Evolutionary conservation across 2,113 vertebrate species (phyloP).

Genomic region (Corythornis cristatus): DNA sequence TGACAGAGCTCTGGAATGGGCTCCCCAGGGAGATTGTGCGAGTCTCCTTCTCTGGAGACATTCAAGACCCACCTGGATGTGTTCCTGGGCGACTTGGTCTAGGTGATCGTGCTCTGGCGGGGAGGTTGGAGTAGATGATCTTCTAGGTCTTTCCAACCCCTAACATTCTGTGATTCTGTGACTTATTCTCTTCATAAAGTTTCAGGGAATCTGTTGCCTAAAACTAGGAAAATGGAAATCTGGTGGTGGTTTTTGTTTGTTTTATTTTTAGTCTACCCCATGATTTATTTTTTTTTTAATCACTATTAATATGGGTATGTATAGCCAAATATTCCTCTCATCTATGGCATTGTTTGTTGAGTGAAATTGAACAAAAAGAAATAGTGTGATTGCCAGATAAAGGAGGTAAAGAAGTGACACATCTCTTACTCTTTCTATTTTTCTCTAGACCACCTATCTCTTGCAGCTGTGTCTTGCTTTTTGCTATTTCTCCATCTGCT

Average conservation of each 20-base stretch:
- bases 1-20: too few relatives aligned
- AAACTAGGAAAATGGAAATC: not conserved
- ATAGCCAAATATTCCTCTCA: not conserved
- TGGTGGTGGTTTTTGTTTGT: not conserved
- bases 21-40: too few relatives aligned
- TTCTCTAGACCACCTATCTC: not conserved
- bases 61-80: too few relatives aligned
- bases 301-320: not conserved
- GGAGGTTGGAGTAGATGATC: too few relatives aligned
- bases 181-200: not conserved
- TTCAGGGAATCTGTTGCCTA: not conserved
- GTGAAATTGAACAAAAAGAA: not conserved
- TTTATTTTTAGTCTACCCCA: not conserved
- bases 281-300: not conserved
- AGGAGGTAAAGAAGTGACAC: not conserved
- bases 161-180: not conserved
- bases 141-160: too few relatives aligned
- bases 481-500: not conserved
- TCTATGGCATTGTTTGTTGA: not conserved
- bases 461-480: not conserved
- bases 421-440: not conserved
- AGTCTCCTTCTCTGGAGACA: too few relatives aligned
- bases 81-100: too few relatives aligned
- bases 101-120: too few relatives aligned
- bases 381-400: not conserved